These are phyloP conservation scores for Drosophila virilis DNA, from an alignment of 1,140 invertebrate genomes.

Conservation along the genomic window DNA sequence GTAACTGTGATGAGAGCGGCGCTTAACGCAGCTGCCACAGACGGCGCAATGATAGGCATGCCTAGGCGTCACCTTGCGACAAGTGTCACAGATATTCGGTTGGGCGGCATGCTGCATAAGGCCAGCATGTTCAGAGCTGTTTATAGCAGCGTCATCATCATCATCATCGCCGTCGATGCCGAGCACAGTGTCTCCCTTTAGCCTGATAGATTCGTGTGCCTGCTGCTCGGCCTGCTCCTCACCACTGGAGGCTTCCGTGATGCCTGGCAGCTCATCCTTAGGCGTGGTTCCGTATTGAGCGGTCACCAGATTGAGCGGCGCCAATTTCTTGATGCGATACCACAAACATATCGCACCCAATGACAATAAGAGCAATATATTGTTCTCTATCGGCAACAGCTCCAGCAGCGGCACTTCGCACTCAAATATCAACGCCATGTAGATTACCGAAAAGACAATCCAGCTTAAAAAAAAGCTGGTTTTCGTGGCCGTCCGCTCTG, in stretches of 20 bases:
- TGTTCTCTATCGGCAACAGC: slow-evolving; percentile 85
- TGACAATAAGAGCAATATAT: slow-evolving; percentile 78
- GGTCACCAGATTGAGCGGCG: slow-evolving; percentile 64
- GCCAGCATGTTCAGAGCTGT: slow-evolving; percentile 36
- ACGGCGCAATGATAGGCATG: slow-evolving; percentile 74
- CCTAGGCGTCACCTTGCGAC: slow-evolving; percentile 67
- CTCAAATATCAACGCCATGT: slow-evolving; percentile 83
- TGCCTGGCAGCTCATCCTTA: slow-evolving; percentile 70
- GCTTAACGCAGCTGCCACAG: slow-evolving; percentile 73
- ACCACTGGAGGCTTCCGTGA: slow-evolving; percentile 69
- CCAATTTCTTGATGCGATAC: slow-evolving; percentile 60
- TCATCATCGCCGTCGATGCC: slow-evolving; percentile 57
- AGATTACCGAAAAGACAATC: slow-evolving; percentile 81
- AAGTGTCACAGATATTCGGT: slow-evolving; percentile 73
- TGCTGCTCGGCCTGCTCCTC: slow-evolving; percentile 74
- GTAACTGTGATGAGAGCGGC: slow-evolving; percentile 78
- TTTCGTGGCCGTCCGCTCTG: slow-evolving; percentile 61
- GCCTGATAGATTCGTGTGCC: slow-evolving; percentile 26
- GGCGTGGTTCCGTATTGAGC: slow-evolving; percentile 60
- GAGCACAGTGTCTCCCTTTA: slow-evolving; percentile 57
- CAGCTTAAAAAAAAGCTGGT: slow-evolving; percentile 84
- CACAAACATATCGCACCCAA: slow-evolving; percentile 64
- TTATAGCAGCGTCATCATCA: slow-evolving; percentile 19
- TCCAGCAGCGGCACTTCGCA: slow-evolving; percentile 82
- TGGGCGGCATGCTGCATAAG: slow-evolving; percentile 54